Conservation (phyloP, 1,140 invertebrate genomes). For the Drosophila albomicans region DNA sequence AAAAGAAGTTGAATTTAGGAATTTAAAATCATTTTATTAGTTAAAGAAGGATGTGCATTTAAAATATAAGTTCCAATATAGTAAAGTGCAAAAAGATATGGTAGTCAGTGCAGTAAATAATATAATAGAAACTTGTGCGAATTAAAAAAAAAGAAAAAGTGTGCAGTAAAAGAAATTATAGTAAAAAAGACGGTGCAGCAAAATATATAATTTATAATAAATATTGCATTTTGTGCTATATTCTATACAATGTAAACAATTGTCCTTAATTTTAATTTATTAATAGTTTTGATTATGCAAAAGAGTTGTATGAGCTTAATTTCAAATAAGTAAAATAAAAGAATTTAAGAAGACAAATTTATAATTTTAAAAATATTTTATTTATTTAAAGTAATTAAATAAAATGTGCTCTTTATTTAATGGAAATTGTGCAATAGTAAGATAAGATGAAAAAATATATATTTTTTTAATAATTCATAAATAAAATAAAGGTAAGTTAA, state of each 20-base stretch:
- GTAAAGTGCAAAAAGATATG: too few relatives aligned
- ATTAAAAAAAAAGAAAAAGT: neutral
- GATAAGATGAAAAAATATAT: too few relatives aligned
- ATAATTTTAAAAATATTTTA: too few relatives aligned
- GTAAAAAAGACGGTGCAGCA: too few relatives aligned
- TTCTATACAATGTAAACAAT: neutral
- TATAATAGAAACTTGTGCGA: too few relatives aligned
- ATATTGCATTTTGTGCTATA: neutral
- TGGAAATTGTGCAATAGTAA: too few relatives aligned
- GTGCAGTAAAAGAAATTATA: neutral
- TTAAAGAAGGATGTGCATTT: neutral
- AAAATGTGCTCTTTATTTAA: neutral
- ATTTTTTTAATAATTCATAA: too few relatives aligned
- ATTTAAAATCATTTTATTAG: slow-evolving; percentile 19
- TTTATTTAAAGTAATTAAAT: neutral
- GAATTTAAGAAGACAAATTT: too few relatives aligned
- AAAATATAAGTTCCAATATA: neutral
- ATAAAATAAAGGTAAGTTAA: too few relatives aligned
- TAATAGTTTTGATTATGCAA: neutral
- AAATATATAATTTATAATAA: neutral
- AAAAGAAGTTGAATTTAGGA: neutral
- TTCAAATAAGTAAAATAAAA: neutral
- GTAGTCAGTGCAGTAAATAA: neutral
- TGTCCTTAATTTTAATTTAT: neutral
- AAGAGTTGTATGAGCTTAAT: slow-evolving; percentile 1